phyloP scores from a whole-genome alignment of 2,113 vertebrate species.

The Melanerpes formicivorus region DNA sequence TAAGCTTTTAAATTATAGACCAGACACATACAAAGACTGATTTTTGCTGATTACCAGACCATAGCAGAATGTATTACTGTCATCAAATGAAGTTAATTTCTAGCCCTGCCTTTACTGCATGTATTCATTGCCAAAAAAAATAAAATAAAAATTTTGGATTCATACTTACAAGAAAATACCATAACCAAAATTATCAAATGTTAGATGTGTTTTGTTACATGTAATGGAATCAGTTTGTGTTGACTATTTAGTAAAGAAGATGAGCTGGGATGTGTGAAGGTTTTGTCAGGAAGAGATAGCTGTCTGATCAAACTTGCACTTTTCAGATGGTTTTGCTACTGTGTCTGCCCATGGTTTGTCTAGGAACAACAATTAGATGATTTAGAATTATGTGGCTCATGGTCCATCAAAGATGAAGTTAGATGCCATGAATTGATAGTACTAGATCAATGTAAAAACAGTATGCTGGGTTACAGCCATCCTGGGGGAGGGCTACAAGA shows the following conservation, averaged over 20 bases:
- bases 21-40: neutral
- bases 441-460: neutral
- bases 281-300: neutral
- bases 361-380: neutral
- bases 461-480: too few relatives aligned
- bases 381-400: neutral
- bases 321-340: neutral
- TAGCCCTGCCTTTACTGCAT: neutral
- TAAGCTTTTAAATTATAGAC: neutral
- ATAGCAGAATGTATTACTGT: neutral
- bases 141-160: neutral
- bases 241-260: neutral
- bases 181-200: neutral
- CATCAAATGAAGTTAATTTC: neutral
- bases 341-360: neutral
- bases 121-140: neutral
- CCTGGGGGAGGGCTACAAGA: too few relatives aligned
- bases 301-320: neutral
- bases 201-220: neutral
- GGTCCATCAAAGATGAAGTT: neutral
- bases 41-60: neutral
- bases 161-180: neutral
- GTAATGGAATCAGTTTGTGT: neutral
- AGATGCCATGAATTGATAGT: neutral
- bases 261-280: neutral